A percentile compares a stretch with the other conserved stretches of the same genome.
Conservation (phyloP, 2,797 vertebrate species). For the Sebastes glaucus region DNA sequence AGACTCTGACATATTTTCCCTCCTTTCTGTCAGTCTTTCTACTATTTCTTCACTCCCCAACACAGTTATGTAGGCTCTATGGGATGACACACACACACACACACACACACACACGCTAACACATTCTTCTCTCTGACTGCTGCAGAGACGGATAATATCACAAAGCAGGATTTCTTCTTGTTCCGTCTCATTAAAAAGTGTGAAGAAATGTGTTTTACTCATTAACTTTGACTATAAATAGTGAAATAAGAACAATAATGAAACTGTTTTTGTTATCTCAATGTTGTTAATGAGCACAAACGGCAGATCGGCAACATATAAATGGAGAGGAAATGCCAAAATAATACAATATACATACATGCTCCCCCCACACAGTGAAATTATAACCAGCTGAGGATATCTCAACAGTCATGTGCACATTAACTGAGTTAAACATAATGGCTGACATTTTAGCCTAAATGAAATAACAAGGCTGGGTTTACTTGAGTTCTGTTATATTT, state of each 20-base stretch:
- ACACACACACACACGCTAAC: background rate
- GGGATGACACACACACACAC: background rate
- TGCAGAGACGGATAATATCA: background rate
- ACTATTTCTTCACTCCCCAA: background rate
- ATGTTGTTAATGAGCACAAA: background rate
- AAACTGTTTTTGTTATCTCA: background rate
- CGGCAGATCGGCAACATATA: background rate
- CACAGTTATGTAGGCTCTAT: background rate
- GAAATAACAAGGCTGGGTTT: background rate
- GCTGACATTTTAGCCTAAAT: background rate
- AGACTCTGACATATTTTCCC: background rate
- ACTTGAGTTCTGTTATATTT: background rate
- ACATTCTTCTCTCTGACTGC: background rate
- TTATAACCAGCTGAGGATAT: background rate
- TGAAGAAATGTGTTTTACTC: background rate
- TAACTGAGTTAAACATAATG: background rate
- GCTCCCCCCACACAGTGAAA: background rate
- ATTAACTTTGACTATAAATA: background rate
- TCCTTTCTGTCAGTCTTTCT: background rate
- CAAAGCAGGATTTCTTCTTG: background rate
- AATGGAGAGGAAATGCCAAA: background rate
- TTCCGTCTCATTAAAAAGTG: background rate
- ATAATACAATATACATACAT: too few species aligned
- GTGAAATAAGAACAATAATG: background rate
- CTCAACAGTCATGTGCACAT: background rate